Conservation (phyloP, 2,113 vertebrate species). For the Siphamia tubifer region DNA sequence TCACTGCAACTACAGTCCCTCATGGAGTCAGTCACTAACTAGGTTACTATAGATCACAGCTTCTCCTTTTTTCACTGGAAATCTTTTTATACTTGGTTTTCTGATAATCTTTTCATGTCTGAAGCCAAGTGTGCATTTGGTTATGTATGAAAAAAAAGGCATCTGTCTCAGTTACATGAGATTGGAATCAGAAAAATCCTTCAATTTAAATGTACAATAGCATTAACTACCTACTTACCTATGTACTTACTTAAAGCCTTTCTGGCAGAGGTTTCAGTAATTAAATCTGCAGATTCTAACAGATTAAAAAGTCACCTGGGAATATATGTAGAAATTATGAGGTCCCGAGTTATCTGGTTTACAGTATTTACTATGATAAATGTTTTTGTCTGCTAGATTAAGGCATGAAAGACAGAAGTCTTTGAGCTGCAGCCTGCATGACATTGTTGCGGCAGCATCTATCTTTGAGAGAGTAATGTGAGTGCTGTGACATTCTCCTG, state of each 20-base stretch:
- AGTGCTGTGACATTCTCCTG: constrained; percentile 64
- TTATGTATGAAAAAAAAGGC: neutral
- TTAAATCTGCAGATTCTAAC: constrained; percentile 44
- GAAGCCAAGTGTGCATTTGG: neutral
- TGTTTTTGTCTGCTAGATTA: constrained; percentile 50
- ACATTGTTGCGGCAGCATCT: constrained; percentile 48
- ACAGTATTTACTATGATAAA: constrained; percentile 72
- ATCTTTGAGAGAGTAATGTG: constrained; percentile 62
- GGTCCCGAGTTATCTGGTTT: constrained; percentile 49
- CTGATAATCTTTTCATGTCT: constrained; percentile 3
- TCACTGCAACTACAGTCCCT: constrained; percentile 40
- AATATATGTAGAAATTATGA: constrained; percentile 59
- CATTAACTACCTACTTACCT: constrained; percentile 3
- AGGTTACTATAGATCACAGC: constrained; percentile 63
- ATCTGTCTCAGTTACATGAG: neutral
- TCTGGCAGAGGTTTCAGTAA: constrained; percentile 18
- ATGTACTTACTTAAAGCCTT: constrained; percentile 32
- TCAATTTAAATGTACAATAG: neutral
- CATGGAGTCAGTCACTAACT: constrained; percentile 51
- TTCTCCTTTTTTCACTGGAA: constrained; percentile 26
- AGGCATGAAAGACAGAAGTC: constrained; percentile 65
- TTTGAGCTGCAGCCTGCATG: constrained; percentile 43
- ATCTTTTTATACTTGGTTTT: constrained; percentile 30
- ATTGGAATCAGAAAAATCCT: neutral
- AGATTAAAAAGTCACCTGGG: constrained; percentile 47